Base-by-base conservation (phyloP, 2,888 invertebrate genomes). In the Pristionchus maxplancki region DNA sequence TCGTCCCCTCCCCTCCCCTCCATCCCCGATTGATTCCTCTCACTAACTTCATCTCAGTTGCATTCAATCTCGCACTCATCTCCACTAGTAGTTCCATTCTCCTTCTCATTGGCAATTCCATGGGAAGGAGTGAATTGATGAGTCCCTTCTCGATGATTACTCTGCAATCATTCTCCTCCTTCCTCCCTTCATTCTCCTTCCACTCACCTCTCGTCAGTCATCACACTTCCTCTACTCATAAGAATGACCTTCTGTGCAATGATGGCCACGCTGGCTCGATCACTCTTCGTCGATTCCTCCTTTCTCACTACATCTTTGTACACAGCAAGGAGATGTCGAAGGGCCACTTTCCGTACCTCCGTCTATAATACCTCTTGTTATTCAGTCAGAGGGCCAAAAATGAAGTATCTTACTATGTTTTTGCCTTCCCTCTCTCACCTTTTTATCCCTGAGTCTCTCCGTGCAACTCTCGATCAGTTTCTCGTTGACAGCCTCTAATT, bases 401-500 rank as follows among this genome's bases (percentile, higher is more conserved):
- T n/a, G n/a, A n/a, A n/a, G n/a, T n/a, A n/a, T n/a, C n/a, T n/a
- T n/a, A n/a, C n/a, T n/a, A n/a, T n/a, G n/a, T n/a, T n/a, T n/a
- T n/a, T n/a, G n/a, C n/a, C n/a, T n/a, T n/a, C 24, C 24, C 58
- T n/a, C 58, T 67, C 64, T 67, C 28, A 89, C 89, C 90, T 91
- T 88, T 20, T 89, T 89, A 67, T 92, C 92, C 2, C 67, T 67
- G 87, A 92, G 88, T 53, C 90, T 85, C 15, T 89, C 89, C 20
- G 89, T 89, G 67, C 90, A 91, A 17, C 81, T 71, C 81, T 85
- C 88, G 20, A 92, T 89, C 64, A 92, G 64, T n/a, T 88, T 88
- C 40, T 92, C 92, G 87, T 90, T 92, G n/a, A 92, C 89, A 9
- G 89, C 90, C 58, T 92, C 92, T 17, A 92, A 78, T 87, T 89